A percentile compares a stretch with the other conserved stretches of the same genome.
These are phyloP conservation scores for Leucoptera coffeella DNA, from an alignment of 2,888 invertebrate genomes.

Conservation along the genomic window DNA sequence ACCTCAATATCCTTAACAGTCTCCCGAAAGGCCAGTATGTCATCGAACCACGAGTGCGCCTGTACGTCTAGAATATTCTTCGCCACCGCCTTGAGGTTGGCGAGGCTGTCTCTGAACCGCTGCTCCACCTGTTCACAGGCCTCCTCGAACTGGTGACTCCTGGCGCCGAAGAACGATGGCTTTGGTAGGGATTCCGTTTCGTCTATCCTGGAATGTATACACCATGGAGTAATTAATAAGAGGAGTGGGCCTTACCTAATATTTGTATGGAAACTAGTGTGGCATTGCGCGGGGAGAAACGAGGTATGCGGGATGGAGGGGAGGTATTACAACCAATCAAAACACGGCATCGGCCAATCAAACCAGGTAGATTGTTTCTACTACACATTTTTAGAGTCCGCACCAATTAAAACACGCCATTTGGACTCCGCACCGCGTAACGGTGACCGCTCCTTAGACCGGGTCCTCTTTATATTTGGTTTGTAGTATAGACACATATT, in stretches of 20 bases:
- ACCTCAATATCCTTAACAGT: conserved; percentile 60
- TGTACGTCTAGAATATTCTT: conserved; percentile 70
- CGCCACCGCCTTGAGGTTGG: conserved; percentile 53
- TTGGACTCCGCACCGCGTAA: too few species aligned
- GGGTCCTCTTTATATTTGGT: too few species aligned
- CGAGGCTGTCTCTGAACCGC: conserved; percentile 63
- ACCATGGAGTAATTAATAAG: neutral
- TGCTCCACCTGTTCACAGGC: conserved; percentile 66
- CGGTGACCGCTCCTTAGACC: too few species aligned
- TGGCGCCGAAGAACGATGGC: conserved; percentile 72
- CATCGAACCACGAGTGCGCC: conserved; percentile 77
- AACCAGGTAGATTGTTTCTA: too few species aligned
- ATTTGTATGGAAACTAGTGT: neutral
- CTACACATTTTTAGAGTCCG: too few species aligned
- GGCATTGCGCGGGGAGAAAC: neutral
- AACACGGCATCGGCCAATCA: too few species aligned
- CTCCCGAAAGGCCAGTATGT: conserved; percentile 56
- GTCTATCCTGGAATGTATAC: conserved; percentile 47
- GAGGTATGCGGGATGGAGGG: too few species aligned
- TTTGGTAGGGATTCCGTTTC: conserved; percentile 63
- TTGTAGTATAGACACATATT: too few species aligned
- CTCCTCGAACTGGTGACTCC: conserved; percentile 59
- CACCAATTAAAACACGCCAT: too few species aligned
- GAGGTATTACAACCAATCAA: too few species aligned
- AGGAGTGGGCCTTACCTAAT: neutral